These are phyloP conservation scores for Calliopum simillimum DNA, from an alignment of 2,888 invertebrate species.

Conservation along the genomic window DNA sequence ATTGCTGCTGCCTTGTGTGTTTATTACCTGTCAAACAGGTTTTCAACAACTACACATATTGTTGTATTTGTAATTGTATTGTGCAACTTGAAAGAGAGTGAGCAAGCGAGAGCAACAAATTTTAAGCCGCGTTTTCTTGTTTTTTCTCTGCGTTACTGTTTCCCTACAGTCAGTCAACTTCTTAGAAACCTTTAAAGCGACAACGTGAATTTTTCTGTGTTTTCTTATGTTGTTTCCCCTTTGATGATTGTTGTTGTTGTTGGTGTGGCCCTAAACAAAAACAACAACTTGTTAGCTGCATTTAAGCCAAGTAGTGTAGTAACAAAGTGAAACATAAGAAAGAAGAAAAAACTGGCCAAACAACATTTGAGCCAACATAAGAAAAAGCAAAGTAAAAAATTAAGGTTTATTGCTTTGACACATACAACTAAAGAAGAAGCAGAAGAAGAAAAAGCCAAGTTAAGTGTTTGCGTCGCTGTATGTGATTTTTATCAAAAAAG, in stretches of 20 bases:
- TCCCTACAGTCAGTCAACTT: conserved; percentile 35
- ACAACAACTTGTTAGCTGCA: no score
- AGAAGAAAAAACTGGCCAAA: no score
- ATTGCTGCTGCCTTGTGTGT: conserved; percentile 24
- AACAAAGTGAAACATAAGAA: neutral
- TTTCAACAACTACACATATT: conserved; percentile 38
- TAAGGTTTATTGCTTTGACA: neutral
- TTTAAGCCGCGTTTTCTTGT: neutral
- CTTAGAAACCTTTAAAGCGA: conserved; percentile 61
- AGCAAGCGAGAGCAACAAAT: neutral
- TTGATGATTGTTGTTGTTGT: neutral
- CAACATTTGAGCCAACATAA: neutral
- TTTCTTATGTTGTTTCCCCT: neutral
- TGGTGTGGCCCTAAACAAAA: no score
- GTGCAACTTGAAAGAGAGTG: conserved; percentile 1
- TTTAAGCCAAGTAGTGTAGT: neutral
- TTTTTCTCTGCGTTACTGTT: no score
- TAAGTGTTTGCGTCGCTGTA: conserved; percentile 2
- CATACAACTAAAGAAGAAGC: neutral
- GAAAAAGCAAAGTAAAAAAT: neutral
- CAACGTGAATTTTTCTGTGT: neutral
- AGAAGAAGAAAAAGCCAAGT: conserved; percentile 27
- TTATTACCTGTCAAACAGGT: conserved; percentile 62
- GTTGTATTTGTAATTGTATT: no score
- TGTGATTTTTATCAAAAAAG: neutral